Conservation (phyloP, 2,888 invertebrate species). For the Drosophila bunnanda region DNA sequence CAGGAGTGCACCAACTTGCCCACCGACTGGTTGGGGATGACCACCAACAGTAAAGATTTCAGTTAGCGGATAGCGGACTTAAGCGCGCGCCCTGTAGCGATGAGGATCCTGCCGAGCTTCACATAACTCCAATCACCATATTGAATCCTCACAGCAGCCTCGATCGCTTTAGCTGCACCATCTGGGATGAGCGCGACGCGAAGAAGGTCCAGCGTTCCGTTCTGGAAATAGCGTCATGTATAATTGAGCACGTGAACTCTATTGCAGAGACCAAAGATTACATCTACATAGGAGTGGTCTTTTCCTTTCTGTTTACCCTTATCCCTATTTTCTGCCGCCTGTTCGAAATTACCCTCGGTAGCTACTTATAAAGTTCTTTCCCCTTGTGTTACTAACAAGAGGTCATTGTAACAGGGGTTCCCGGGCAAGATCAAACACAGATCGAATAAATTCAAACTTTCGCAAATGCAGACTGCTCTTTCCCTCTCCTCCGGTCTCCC, state of each 20-base stretch:
- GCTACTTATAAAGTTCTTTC: too few species aligned
- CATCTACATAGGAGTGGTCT: conserved; percentile 88
- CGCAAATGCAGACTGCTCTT: too few species aligned
- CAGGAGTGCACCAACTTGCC: conserved; percentile 88
- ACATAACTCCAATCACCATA: conserved; percentile 90
- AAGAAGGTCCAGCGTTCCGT: conserved; percentile 97
- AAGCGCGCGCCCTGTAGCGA: conserved; percentile 84
- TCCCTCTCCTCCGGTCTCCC: too few species aligned
- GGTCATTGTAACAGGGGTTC: too few species aligned
- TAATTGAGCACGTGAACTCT: conserved; percentile 95
- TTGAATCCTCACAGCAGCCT: conserved; percentile 90
- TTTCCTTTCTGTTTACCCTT: conserved; percentile 87
- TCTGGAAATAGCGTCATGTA: conserved; percentile 96
- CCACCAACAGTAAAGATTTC: conserved; percentile 91
- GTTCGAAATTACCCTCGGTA: conserved; percentile 82
- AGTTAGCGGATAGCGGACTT: conserved; percentile 89
- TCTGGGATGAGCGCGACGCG: conserved; percentile 96
- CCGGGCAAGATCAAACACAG: too few species aligned
- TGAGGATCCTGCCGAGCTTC: conserved; percentile 87
- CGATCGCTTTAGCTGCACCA: conserved; percentile 96
- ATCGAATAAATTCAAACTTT: too few species aligned
- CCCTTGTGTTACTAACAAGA: too few species aligned
- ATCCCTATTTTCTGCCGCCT: conserved; percentile 86
- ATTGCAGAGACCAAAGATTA: conserved; percentile 92
- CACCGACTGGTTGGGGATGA: conserved; percentile 94